Percentiles rank a stretch among this genome's conserved stretches.
These are phyloP conservation scores for Eospalax fontanierii DNA, from an alignment of 2,797 vertebrate species.

Conservation along the genomic window DNA sequence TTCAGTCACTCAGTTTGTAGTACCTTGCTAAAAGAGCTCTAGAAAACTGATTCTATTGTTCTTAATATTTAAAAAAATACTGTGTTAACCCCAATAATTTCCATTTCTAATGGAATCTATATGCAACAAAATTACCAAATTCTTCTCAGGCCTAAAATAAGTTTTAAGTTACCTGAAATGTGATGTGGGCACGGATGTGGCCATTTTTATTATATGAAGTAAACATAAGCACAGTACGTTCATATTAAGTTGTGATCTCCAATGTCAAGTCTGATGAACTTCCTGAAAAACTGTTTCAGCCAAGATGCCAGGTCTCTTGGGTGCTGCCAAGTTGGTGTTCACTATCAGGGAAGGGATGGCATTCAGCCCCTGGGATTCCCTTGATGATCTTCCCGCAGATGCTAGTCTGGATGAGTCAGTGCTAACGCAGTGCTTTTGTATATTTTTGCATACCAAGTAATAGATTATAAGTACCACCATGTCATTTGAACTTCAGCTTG, in stretches of 20 bases:
- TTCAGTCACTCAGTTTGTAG: not conserved
- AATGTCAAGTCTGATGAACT: slow-evolving; percentile 37
- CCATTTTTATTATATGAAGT: slow-evolving; percentile 20
- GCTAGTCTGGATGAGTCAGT: slow-evolving; percentile 64
- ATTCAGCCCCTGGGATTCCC: slow-evolving; percentile 47
- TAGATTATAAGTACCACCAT: slow-evolving; percentile 58
- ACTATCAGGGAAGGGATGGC: slow-evolving; percentile 54
- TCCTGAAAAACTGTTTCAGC: slow-evolving; percentile 62
- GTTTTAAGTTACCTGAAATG: not conserved
- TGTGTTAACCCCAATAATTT: not conserved
- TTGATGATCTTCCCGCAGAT: slow-evolving; percentile 61
- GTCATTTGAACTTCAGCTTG: slow-evolving; percentile 64
- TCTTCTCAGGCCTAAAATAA: slow-evolving; percentile 30
- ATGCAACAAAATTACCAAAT: not conserved
- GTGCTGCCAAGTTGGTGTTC: slow-evolving; percentile 50
- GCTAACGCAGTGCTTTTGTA: slow-evolving; percentile 73
- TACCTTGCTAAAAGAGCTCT: not conserved
- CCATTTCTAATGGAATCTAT: not conserved
- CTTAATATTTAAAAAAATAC: not conserved
- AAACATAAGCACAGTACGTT: not conserved
- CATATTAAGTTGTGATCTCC: slow-evolving; percentile 31
- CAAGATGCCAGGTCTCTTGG: not conserved
- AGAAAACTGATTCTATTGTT: not conserved
- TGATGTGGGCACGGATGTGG: not conserved
- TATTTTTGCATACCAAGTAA: slow-evolving; percentile 64